Base-by-base conservation (phyloP, 2,888 invertebrate species). In the Nomada hirtipes region DNA sequence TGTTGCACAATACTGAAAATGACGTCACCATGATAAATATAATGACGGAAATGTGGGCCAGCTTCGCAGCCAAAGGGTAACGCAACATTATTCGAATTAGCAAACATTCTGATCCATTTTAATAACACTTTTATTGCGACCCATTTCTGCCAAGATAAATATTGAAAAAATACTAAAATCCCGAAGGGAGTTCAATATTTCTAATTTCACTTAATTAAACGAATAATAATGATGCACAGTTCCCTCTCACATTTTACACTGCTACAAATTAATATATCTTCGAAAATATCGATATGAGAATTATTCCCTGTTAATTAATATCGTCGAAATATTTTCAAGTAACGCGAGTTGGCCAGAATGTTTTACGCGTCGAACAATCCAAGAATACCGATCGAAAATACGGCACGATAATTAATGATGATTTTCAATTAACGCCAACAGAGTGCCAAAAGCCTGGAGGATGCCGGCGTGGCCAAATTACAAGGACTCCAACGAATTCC, bases 11-110 rank as follows among this genome's bases (percentile, higher is more conserved):
- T 72, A 92, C 91, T 1, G 82, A 78, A 10, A 68, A 26, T 2
- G 93, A 93, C 71, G 59, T 61, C 50, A 84, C 88, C 1, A 90
- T 92, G 88, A 90, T 92, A 10, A 85, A 92, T 60, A 79, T 91
- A 9, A 90, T 93, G 89, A 91, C 90, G 0, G 91, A 93, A 76
- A 87, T 92, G 86, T 93, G 89, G 89, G 53, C 86, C 2, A 91
- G 71, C 75, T 93, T 93, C 29, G 86, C 86, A 0, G 89, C 77
- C 80, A 84, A 85, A 0, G 93, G 93, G 93, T 93, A 89, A 86
- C n/a, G 61, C 52, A 52, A 52, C 15, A 52, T 52, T 18, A 52
- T 52, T n/a, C 18, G 2, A n/a, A 52, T n/a, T 23, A 0, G 7
- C 9, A 55, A 36, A 36, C 7, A 36, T 36, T 36, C 36, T 7